Conservation (phyloP, 1,140 invertebrate species). For the Teleogryllus occipitalis region DNA sequence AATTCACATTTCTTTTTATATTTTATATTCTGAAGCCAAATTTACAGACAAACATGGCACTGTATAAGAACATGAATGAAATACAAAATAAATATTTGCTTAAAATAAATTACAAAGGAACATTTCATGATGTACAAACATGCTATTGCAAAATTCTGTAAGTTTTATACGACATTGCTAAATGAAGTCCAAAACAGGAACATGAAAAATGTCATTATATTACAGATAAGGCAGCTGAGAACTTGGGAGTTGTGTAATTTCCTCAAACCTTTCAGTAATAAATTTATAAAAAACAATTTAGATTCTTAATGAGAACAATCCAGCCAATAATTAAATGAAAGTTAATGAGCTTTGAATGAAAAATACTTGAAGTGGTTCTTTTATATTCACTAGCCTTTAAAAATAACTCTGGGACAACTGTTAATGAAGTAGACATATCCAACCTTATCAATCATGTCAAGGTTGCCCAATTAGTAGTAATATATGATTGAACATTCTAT, state of each 20-base stretch:
- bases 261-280: neutral
- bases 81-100: conserved; percentile 6
- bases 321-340: neutral
- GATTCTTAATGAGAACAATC: neutral
- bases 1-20: neutral
- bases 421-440: neutral
- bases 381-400: neutral
- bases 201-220: neutral
- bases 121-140: neutral
- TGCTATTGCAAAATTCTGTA: neutral
- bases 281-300: neutral
- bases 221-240: neutral
- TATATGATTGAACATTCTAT: neutral
- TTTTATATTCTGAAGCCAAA: conserved; percentile 2
- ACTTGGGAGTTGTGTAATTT: neutral
- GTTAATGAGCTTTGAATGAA: neutral
- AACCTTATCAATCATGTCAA: neutral
- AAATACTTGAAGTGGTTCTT: neutral
- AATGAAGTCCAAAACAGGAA: neutral
- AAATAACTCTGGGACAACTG: neutral
- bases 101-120: neutral
- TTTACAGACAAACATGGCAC: neutral
- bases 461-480: neutral
- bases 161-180: neutral
- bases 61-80: conserved; percentile 5